phyloP scores from a whole-genome alignment of 2,888 invertebrate species.

The Leucoptera coffeella region DNA sequence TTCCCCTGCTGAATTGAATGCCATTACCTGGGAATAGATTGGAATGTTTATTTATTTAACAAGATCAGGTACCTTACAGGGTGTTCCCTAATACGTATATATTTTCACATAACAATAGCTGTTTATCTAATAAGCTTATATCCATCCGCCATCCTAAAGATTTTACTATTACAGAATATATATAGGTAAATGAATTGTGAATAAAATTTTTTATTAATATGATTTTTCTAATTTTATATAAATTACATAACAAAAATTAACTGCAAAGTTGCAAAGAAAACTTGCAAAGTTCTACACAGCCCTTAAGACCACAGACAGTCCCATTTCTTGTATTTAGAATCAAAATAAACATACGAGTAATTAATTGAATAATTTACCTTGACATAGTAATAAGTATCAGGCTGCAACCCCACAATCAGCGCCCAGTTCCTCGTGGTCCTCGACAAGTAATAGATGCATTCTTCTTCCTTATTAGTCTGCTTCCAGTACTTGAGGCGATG shows the following conservation, averaged over 20 bases:
- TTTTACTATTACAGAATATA: too few species aligned
- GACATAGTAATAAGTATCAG: conserved; percentile 88
- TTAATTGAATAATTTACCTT: conserved; percentile 44
- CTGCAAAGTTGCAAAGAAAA: too few species aligned
- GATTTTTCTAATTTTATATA: too few species aligned
- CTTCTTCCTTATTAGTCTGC: conserved; percentile 65
- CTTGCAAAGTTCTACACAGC: too few species aligned
- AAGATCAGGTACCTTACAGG: neutral
- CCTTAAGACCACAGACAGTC: neutral
- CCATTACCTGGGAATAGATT: conserved; percentile 77
- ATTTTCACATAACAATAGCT: too few species aligned
- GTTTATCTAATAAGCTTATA: too few species aligned
- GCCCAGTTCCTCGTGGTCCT: conserved; percentile 80
- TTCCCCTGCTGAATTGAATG: conserved; percentile 92
- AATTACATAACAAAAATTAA: too few species aligned
- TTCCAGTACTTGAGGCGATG: conserved; percentile 93
- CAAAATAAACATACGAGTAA: neutral
- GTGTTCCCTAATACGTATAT: too few species aligned
- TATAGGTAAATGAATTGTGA: too few species aligned
- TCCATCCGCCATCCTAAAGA: too few species aligned
- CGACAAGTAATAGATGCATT: conserved; percentile 78
- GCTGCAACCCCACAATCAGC: conserved; percentile 86
- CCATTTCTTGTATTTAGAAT: neutral
- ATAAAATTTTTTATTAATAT: too few species aligned
- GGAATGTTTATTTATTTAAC: too few species aligned